Conservation (phyloP, 1,140 invertebrate genomes). For the Listronotus bonariensis region DNA sequence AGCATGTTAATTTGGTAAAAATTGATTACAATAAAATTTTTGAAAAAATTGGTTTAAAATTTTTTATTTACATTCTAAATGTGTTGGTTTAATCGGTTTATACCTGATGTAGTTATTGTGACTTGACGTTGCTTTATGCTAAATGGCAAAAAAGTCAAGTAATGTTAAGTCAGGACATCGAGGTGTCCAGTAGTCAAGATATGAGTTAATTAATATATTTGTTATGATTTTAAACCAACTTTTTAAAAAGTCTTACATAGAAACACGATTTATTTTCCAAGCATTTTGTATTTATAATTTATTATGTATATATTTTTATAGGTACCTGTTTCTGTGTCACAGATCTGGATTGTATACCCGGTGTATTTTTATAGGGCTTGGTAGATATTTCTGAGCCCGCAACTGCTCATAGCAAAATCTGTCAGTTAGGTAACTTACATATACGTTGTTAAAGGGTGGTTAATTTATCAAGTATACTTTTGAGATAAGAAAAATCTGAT, state of each 20-base stretch:
- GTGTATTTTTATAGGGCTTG: constrained; percentile 42
- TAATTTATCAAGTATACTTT: too few relatives aligned
- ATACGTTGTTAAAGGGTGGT: not conserved
- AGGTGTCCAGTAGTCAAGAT: too few relatives aligned
- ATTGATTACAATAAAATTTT: too few relatives aligned
- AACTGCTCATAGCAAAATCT: not conserved
- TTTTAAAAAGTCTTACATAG: not conserved
- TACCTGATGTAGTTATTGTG: too few relatives aligned
- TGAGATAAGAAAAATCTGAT: too few relatives aligned
- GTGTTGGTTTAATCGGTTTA: too few relatives aligned
- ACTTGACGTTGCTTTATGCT: too few relatives aligned
- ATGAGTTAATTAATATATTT: too few relatives aligned
- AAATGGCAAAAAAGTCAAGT: too few relatives aligned
- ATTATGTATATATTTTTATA: constrained; percentile 54
- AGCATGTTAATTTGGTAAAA: not conserved
- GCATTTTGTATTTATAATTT: constrained; percentile 36
- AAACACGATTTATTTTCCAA: constrained; percentile 6
- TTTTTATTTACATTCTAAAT: too few relatives aligned
- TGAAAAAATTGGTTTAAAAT: too few relatives aligned
- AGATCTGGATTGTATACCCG: constrained; percentile 46
- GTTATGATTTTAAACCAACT: not conserved
- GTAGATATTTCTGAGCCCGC: not conserved
- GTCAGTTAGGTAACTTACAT: constrained; percentile 1
- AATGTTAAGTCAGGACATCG: too few relatives aligned
- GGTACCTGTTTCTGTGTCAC: constrained; percentile 53